phyloP scores from a whole-genome alignment of 53 echinoderm and acorn worm genomes.

The Holothuria leucospilota region DNA sequence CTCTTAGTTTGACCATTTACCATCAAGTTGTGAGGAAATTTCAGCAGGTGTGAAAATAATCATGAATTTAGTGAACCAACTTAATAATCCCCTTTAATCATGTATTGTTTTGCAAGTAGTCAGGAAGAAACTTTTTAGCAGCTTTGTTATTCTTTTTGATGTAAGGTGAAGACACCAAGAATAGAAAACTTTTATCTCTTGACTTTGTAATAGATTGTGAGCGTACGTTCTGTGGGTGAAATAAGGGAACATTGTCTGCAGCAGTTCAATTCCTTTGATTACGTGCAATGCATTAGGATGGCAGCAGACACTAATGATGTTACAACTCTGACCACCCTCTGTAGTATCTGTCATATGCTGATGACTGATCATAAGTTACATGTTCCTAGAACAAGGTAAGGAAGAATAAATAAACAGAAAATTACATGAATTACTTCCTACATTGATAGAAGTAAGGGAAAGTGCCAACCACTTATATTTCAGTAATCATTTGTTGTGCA shows the following conservation, averaged over 20 bases:
- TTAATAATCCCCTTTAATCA: no score
- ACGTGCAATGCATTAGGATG: conserved; percentile 73
- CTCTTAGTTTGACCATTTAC: no score
- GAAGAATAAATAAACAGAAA: background rate
- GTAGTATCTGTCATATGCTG: conserved; percentile 82
- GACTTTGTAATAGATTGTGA: conserved; percentile 54
- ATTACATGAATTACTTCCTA: no score
- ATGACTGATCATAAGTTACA: conserved; percentile 75
- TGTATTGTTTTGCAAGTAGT: no score
- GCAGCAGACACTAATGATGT: conserved; percentile 63
- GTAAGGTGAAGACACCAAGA: background rate
- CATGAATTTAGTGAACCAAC: no score
- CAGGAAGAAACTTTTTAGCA: no score
- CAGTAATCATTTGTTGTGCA: no score
- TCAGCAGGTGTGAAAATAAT: no score
- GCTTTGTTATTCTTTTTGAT: background rate
- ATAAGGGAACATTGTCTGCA: conserved; percentile 93
- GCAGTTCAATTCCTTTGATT: conserved; percentile 70
- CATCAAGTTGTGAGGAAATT: no score
- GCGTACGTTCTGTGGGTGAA: conserved; percentile 74
- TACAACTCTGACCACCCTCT: conserved; percentile 77
- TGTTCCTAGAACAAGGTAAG: conserved; percentile 81
- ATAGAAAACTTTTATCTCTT: background rate
- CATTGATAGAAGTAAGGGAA: no score
- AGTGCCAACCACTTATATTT: no score